Percentiles rank a stretch among this genome's conserved stretches.
Evolutionary conservation across 2,888 invertebrate genomes (phyloP).

Genomic region (Syrphus vitripennis): DNA sequence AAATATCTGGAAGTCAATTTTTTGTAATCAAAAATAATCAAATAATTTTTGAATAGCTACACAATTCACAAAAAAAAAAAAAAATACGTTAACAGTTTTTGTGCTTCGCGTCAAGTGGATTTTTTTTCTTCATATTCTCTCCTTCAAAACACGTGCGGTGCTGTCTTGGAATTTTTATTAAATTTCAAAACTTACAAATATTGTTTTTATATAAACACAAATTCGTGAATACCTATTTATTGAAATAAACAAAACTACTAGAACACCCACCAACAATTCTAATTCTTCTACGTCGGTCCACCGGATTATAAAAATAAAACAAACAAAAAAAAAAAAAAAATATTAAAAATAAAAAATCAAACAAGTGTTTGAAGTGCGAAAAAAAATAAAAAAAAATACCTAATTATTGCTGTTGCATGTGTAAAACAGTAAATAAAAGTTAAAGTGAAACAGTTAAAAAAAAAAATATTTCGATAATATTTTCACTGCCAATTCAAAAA

Average conservation of each 20-base stretch:
- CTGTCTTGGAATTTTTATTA: slow-evolving; percentile 18
- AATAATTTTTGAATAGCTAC: slow-evolving; percentile 2
- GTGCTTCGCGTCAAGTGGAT: slow-evolving; percentile 34
- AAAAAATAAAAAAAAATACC: background rate
- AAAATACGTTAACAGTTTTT: slow-evolving; percentile 23
- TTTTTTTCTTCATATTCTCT: background rate
- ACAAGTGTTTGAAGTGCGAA: slow-evolving; percentile 23
- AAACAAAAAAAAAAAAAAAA: background rate
- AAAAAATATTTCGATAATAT: slow-evolving; percentile 12
- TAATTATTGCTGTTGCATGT: slow-evolving; percentile 18
- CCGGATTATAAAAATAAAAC: slow-evolving; percentile 30
- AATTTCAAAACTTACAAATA: slow-evolving; percentile 21
- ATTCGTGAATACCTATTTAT: slow-evolving; percentile 5
- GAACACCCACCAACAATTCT: slow-evolving; percentile 19
- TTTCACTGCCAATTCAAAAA: slow-evolving; percentile 12
- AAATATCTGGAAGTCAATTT: slow-evolving; percentile 10
- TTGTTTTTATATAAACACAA: slow-evolving; percentile 27
- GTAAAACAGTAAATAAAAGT: slow-evolving; percentile 18
- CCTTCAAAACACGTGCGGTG: slow-evolving; percentile 43
- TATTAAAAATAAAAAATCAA: slow-evolving; percentile 23
- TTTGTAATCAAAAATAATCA: background rate
- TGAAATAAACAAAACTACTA: slow-evolving; percentile 3
- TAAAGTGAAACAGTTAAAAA: slow-evolving; percentile 17
- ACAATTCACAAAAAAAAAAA: background rate
- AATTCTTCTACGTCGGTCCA: slow-evolving; percentile 34